These are phyloP conservation scores for Coregonus suidteri DNA, from an alignment of 2,797 vertebrate species.

Conservation along the genomic window DNA sequence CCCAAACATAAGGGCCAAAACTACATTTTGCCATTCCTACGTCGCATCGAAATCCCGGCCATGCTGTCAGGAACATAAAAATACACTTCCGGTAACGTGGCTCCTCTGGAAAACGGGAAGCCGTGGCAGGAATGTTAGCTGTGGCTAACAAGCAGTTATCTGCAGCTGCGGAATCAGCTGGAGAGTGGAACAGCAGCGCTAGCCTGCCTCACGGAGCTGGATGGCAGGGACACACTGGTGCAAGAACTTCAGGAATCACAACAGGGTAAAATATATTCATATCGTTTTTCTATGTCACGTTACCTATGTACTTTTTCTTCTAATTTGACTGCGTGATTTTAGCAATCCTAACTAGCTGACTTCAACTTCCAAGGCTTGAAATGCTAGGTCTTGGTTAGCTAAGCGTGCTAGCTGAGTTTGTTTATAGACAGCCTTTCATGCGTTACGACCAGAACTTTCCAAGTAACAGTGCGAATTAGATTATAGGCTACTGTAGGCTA, in stretches of 20 bases:
- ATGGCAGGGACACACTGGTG: slow-evolving; percentile 86
- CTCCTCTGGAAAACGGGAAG: slow-evolving; percentile 49
- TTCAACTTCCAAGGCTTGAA: background rate
- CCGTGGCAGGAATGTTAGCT: background rate
- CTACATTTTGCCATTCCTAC: no score
- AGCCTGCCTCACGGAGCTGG: slow-evolving; percentile 67
- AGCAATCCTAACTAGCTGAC: background rate
- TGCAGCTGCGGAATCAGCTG: slow-evolving; percentile 21
- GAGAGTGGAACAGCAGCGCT: slow-evolving; percentile 33
- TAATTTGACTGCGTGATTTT: background rate
- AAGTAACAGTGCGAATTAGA: background rate
- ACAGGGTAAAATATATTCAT: slow-evolving; percentile 50
- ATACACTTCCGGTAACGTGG: slow-evolving; percentile 57
- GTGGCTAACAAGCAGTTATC: no score
- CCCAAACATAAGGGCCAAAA: no score
- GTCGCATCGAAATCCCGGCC: no score
- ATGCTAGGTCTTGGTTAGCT: background rate
- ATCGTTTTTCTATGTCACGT: background rate
- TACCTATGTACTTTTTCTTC: background rate
- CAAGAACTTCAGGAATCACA: slow-evolving; percentile 56
- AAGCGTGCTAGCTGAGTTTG: background rate
- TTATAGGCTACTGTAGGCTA: background rate
- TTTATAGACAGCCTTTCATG: background rate
- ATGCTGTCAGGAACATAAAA: no score
- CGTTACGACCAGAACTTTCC: slow-evolving; percentile 3